Evolutionary conservation across 2,888 invertebrate species (phyloP), one percentile per base, ranked within the genome.

Genomic region (Volucella inanis): DNA sequence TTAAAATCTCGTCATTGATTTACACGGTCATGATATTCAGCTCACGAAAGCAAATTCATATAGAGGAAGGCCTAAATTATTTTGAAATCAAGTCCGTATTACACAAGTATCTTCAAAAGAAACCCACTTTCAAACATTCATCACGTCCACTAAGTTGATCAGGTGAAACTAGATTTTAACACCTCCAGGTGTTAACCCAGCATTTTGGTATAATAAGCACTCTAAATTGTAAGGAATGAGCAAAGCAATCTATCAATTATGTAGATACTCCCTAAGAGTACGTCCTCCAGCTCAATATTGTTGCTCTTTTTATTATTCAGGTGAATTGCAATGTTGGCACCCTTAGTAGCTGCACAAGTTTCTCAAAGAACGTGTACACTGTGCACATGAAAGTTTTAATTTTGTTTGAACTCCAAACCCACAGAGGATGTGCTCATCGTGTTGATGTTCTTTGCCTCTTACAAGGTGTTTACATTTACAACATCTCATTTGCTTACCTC

Each of bases 211-310:
- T 31, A 31, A 31, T 31, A 31, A 31, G 31, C 31, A 31, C 31
- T 31, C 31, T 31, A 52, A 78, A 74, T 74, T 74, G 68, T 43
- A 49, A 68, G 49, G 65, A 71, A 75, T 75, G 75, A 65, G 75
- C 59, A 79, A 82, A 79, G 79, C 65, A 84, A 80, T 84, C 84
- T 79, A 84, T 84, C 80, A 79, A 84, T 84, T 79, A 80, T 84
- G 79, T 79, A 79, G 31, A 31, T 6, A 31, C 78, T 72, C 67
- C 71, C 61, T 61, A 41, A 54, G 52, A 52, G 38, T 61, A 49
- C 54, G 84, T 49, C 65, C 61, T 64, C 65, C 38, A 18, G 59
- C 65, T 55, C 14, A 54, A 3, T 55, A 57, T 22, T 64, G 68
- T 61, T 79, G 79, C 70, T 75, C 79, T 8, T 50, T 79, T 79